Evolutionary conservation across 35 echinoderm and acorn worm genomes (phyloP), one percentile per base, ranked within the genome.

Genomic region (Ophioderma brevispina): DNA sequence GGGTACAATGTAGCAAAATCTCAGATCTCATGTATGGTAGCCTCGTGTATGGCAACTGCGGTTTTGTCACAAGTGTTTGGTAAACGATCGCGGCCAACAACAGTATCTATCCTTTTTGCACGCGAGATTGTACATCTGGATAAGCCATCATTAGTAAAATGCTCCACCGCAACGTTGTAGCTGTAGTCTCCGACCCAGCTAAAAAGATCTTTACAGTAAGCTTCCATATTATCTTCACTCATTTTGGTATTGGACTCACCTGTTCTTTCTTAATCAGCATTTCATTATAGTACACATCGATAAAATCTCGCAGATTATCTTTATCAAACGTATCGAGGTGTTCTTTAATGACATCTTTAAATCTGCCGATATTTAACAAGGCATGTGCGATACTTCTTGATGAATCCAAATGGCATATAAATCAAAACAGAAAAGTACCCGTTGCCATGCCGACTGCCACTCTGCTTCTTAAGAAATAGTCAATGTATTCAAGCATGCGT

Each of bases 101-200:
- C 82, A 36, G 89, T 32, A 90, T 96, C 87, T 35, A 96, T 90
- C 95, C 96, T 50, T 87, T 34, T 35, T 95, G 96, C 0, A 94
- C 86, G 37, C 87, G 90, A 6, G 70, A 25, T 76, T 98, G 96
- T 30, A 98, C 87, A 18, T 94, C 78, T 0, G 86, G 77, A 35
- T 98, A 1, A 1, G 46, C 33, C 40, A 94, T 81, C 89, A 98
- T 92, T 41, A 90, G 83, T 36, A 98, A n/a, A 33, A 91, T 50
- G 0, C 40, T 64, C 96, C 96, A 98, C 21, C 76, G 87, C 39
- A 98, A 37, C 13, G 92, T 98, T 4, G 96, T 94, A n/a, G 96
- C 84, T 0, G 93, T 94, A 0, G 96, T 92, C 23, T 94, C 92
- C 1, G 89, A 88, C n/a, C 96, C 92, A 38, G 96, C 92, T 25